Evolutionary conservation across 2,888 invertebrate genomes (phyloP), one percentile per base, ranked within the genome.

Genomic region (Orgyia antiqua): DNA sequence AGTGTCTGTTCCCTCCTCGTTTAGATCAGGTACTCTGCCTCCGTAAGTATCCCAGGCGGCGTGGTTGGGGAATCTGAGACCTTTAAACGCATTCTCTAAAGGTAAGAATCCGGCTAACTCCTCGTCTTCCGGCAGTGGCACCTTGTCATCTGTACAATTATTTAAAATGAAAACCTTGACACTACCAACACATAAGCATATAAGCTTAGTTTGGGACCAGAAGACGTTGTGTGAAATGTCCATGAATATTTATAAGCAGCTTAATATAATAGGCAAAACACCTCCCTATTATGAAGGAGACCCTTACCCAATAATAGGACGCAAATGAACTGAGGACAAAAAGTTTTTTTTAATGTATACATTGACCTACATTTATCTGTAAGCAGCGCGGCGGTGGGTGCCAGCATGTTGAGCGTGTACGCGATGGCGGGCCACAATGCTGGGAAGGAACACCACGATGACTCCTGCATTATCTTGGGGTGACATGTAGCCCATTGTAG

Each of bases 361-460:
- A n/a, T n/a, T n/a, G n/a, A n/a, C n/a, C n/a, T n/a, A n/a, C n/a
- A n/a, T n/a, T n/a, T n/a, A n/a, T n/a, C n/a, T 2, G 43, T 34
- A 67, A 78, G 36, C 62, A 69, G 49, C 88, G 90, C 31, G 90
- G 39, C 44, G 0, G 27, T 2, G 1, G 49, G 74, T 31, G 90
- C 90, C 27, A 93, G 79, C 40, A 87, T 88, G 70, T 92, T 93
- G 47, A 94, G 79, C n/a, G 93, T 72, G 66, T 92, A 91, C 52
- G 93, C 93, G 29, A 94, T 79, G 61, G 93, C 92, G 5, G 92
- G 91, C 94, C 94, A 94, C 58, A 95, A 90, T 69, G 92, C 92
- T 24, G 90, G 86, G 32, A 89, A 83, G 37, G 88, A 83, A 29
- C 79, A 70, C 70, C 92, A 91, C 39, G 88, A 79, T 5, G 88